Base-by-base conservation (phyloP, 2,113 vertebrate genomes). In the Pedionomus torquatus region DNA sequence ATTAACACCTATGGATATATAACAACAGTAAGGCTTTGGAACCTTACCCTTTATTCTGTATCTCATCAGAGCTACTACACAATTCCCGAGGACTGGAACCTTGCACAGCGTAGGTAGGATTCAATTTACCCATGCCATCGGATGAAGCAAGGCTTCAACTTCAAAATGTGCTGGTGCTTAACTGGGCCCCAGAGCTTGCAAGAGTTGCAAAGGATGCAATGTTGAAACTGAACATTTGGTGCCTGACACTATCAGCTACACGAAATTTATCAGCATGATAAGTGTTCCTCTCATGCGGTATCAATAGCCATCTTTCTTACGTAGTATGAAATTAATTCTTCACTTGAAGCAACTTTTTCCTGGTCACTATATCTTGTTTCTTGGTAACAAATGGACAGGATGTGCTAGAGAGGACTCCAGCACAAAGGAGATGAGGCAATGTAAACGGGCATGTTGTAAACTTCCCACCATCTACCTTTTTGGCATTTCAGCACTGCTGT, bases 201-300 rank as follows among this genome's bases (percentile, higher is more conserved):
- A 74, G 64, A 84, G 64, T 46, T 66, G 51, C 46, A 75, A 84
- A 65, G 24, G 54, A 61, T 58, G 57, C 74, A 72, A 31, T 11
- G 12, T 65, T 90, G 79, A 95, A 94, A 87, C 51, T 1, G 11
- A 91, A 72, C 39, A 15, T 94, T 94, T 69, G 52, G n/a, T 79
- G 49, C 13, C 69, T 95, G 94, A 79, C 31, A 9, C 31, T 54
- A 89, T 39, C 70, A 51, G 58, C 41, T 65, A 83, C 37, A 23
- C 9, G n/a, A 89, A 89, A 97, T 97, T 83, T 64, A 94, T 95
- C 93, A 97, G 89, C 54, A 91, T 96, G 97, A 91, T 89, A 87
- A 94, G 94, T 89, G 93, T 83, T 94, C 37, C 51, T 49, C 65
- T 86, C 66, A 33, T n/a, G 39, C 77, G 87, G 74, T 85, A 84